Base-by-base conservation (phyloP, 2,888 invertebrate genomes). In the Epsilonema sp. region DNA sequence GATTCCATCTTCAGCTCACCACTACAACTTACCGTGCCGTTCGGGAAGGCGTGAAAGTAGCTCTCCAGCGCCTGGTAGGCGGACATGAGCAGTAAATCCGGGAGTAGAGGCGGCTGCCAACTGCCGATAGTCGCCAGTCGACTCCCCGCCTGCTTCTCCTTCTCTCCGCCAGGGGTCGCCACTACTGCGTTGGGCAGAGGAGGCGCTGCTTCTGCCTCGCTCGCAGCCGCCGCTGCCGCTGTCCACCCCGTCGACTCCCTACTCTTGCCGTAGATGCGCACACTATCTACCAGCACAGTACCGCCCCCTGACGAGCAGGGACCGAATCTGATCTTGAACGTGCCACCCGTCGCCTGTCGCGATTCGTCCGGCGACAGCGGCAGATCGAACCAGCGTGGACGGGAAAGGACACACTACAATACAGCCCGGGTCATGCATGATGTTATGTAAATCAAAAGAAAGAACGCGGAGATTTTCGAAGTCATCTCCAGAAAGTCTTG, bases 221-320 rank as follows among this genome's bases (percentile, higher is more conserved):
- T 16, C 38, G 38, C 38, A 5, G 38, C 13, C 38, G 5, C 5
- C 5, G 13, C 38, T 60, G 92, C 90, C 64, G 92, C 90, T 0
- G 89, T 89, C 92, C 90, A 92, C 38, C 89, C 89, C 62, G 92
- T 89, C 1, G 80, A 75, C 63, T 90, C 90, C 67, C 92, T 92
- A 1, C 84, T 82, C 69, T 87, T 89, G 1, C 87, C 87, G 64
- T 90, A 90, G 21, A 70, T 61, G 73, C 89, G 89, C 22, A 92
- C 78, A 42, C 83, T 84, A 66, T 94, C 90, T 0, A 94, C 76
- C 78, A 90, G 82, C 1, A 82, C 85, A 3, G 89, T 80, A 39
- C 81, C 80, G 26, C 60, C 84, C 79, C 5, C 40, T n/a, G n/a
- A n/a, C n/a, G n/a, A n/a, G n/a, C n/a, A n/a, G n/a, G n/a, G n/a